These are phyloP conservation scores for Acronicta alni DNA, from an alignment of 2,888 invertebrate genomes.

Conservation along the genomic window DNA sequence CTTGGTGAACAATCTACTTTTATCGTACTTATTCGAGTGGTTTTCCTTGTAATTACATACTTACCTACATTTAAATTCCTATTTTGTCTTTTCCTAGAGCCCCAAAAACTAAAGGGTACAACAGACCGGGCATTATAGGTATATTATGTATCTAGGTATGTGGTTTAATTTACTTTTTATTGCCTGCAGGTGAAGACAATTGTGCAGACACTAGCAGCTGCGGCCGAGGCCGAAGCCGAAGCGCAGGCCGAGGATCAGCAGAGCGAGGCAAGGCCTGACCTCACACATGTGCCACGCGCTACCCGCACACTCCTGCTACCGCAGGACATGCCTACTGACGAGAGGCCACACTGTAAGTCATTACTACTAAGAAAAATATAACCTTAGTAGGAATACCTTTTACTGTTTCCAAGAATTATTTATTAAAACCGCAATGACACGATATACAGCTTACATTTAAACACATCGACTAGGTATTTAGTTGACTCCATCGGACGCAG, in stretches of 20 bases:
- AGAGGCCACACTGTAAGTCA: slow-evolving; percentile 94
- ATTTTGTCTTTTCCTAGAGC: too few species aligned
- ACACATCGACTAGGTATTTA: too few species aligned
- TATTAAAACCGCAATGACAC: background rate
- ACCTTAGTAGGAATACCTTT: background rate
- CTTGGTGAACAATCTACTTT: too few species aligned
- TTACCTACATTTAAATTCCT: too few species aligned
- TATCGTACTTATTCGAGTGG: too few species aligned
- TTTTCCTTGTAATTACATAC: too few species aligned
- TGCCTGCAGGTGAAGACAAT: slow-evolving; percentile 80
- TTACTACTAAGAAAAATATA: slow-evolving; percentile 3
- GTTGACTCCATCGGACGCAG: too few species aligned
- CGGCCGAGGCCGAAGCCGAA: slow-evolving; percentile 74
- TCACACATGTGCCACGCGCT: slow-evolving; percentile 78
- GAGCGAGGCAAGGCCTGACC: slow-evolving; percentile 64
- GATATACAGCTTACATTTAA: too few species aligned
- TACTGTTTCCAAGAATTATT: background rate
- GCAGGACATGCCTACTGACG: slow-evolving; percentile 87
- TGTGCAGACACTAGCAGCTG: slow-evolving; percentile 83
- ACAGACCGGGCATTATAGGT: too few species aligned
- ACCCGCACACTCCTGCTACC: slow-evolving; percentile 89
- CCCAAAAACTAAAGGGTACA: too few species aligned
- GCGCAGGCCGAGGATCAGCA: slow-evolving; percentile 74
- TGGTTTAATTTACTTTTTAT: slow-evolving; percentile 5
- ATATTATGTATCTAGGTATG: too few species aligned